Evolutionary conservation across 2,797 vertebrate genomes (phyloP).

Genomic region (Eulemur albifrons): DNA sequence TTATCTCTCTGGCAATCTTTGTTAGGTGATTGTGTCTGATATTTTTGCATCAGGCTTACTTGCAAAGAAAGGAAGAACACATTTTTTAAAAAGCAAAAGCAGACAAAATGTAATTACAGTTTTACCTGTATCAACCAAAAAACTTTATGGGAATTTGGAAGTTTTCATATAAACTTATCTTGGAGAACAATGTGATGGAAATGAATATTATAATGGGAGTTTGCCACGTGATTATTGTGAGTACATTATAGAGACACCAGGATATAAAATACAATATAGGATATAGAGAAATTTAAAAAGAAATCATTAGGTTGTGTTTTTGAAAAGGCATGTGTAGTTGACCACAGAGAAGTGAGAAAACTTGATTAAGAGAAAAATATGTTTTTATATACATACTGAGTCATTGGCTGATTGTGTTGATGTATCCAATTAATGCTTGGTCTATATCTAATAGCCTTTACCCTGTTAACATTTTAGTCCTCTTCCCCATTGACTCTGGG

Average conservation of each 20-base stretch:
- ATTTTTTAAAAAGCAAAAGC: neutral
- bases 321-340: neutral
- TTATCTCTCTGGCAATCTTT: neutral
- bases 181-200: slow-evolving; percentile 11
- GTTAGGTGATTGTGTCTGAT: neutral
- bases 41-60: neutral
- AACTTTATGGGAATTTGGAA: neutral
- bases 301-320: neutral
- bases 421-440: neutral
- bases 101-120: neutral
- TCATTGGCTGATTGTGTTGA: neutral
- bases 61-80: neutral
- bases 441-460: neutral
- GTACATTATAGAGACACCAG: neutral
- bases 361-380: neutral
- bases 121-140: neutral
- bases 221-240: neutral
- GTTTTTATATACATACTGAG: neutral
- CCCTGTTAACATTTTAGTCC: neutral
- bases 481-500: neutral
- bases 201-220: neutral
- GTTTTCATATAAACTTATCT: neutral
- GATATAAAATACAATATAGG: neutral
- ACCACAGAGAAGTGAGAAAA: neutral
- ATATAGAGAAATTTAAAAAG: neutral